Conservation (phyloP, 2,797 vertebrate species). For the Lutjanus argentimaculatus region DNA sequence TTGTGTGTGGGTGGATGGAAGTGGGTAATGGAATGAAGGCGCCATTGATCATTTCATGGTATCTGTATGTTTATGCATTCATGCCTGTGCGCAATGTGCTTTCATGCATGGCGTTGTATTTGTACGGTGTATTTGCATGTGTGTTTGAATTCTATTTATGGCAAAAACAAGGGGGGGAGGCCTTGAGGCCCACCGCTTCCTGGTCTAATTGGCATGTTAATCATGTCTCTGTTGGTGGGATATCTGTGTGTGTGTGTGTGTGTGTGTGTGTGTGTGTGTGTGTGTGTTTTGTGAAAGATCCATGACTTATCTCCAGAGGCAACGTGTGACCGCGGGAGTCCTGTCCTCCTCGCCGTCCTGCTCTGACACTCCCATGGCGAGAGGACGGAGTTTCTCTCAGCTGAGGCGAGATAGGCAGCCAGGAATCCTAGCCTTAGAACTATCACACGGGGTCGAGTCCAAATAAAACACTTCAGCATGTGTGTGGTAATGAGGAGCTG, state of each 20-base stretch:
- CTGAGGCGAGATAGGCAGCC: constrained; percentile 41
- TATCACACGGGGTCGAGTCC: constrained; percentile 49
- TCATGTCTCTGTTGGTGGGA: constrained; percentile 74
- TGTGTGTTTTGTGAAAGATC: constrained; percentile 66
- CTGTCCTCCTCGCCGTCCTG: constrained; percentile 62
- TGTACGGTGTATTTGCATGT: constrained; percentile 41
- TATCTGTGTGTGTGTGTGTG: constrained; percentile 48
- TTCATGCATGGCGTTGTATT: constrained; percentile 43
- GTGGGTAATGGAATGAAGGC: constrained; percentile 46
- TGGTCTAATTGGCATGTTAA: constrained; percentile 83
- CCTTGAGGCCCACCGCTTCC: constrained; percentile 61
- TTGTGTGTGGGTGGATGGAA: constrained; percentile 54
- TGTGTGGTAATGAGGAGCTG: constrained; percentile 70
- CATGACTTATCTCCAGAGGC: constrained; percentile 75
- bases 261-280: constrained; percentile 55
- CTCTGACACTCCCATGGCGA: constrained; percentile 46
- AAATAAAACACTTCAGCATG: constrained; percentile 75
- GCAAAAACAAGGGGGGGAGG: constrained; percentile 12
- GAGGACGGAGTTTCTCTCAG: constrained; percentile 30
- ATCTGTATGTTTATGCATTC: constrained; percentile 59
- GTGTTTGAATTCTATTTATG: constrained; percentile 62
- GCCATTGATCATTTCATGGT: constrained; percentile 48
- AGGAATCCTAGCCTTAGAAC: constrained; percentile 31
- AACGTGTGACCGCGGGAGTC: constrained; percentile 72
- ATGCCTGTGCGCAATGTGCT: constrained; percentile 48